A percentile compares a stretch with the other conserved stretches of the same genome.
Evolutionary conservation across 2,888 invertebrate genomes (phyloP).

Genomic region (Eucera pruinosa): DNA sequence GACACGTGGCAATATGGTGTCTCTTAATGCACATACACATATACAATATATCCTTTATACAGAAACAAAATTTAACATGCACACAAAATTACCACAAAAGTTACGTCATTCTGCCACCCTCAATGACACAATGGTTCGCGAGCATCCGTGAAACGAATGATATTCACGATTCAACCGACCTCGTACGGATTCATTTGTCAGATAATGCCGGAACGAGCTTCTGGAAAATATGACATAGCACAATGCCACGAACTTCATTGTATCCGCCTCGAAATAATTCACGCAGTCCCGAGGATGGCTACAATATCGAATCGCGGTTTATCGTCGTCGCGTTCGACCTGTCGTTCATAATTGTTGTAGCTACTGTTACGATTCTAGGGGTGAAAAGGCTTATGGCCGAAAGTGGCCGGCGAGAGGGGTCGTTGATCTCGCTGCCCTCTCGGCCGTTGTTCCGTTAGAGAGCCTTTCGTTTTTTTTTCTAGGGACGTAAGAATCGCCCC

Average conservation of each 20-base stretch:
- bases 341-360: slow-evolving; percentile 25
- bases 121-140: neutral
- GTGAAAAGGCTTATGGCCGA: neutral
- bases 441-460: slow-evolving; percentile 19
- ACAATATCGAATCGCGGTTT: slow-evolving; percentile 6
- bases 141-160: slow-evolving; percentile 5
- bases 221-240: slow-evolving; percentile 7
- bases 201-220: slow-evolving; percentile 12
- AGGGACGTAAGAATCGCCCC: slow-evolving; percentile 34
- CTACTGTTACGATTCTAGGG: slow-evolving; percentile 10
- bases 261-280: slow-evolving; percentile 25
- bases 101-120: neutral
- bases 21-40: too few relatives aligned
- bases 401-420: slow-evolving; percentile 25
- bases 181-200: slow-evolving; percentile 9
- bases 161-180: slow-evolving; percentile 1
- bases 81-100: too few relatives aligned
- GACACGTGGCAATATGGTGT: too few relatives aligned
- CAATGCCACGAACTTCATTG: slow-evolving; percentile 30
- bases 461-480: slow-evolving; percentile 3
- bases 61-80: too few relatives aligned
- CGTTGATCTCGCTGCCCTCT: slow-evolving; percentile 45
- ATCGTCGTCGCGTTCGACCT: neutral
- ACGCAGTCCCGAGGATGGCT: neutral
- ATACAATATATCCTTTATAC: too few relatives aligned